phyloP scores from a whole-genome alignment of 2,888 invertebrate genomes.

The Eupithecia tripunctaria region DNA sequence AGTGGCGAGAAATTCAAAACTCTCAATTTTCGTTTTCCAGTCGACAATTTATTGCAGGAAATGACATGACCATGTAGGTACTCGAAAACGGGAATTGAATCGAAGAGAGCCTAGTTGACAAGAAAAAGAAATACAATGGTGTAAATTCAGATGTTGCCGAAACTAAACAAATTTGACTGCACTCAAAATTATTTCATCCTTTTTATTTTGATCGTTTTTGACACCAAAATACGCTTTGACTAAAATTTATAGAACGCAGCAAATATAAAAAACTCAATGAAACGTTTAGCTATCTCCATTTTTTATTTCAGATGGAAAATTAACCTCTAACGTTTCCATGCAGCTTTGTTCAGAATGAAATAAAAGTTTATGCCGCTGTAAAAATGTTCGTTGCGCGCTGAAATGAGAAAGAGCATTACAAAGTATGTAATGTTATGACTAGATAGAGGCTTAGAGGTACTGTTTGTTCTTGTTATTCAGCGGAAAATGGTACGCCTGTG shows the following conservation, averaged over 20 bases:
- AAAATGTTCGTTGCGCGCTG: neutral
- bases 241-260: neutral
- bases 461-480: no score
- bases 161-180: no score
- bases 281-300: neutral
- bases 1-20: neutral
- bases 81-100: neutral
- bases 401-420: neutral
- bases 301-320: neutral
- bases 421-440: neutral
- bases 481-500: no score
- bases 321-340: neutral
- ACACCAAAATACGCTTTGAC: no score
- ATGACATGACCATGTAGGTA: neutral
- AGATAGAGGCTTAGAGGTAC: neutral
- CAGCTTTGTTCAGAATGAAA: neutral
- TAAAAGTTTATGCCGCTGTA: neutral
- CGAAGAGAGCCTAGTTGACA: no score
- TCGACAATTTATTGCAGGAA: neutral
- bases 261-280: no score
- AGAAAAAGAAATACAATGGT: no score
- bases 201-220: no score
- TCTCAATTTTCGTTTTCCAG: neutral
- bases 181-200: no score
- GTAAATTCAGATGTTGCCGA: no score